Evolutionary conservation across 2,888 invertebrate genomes (phyloP).

Genomic region (Frankliniella fusca): DNA sequence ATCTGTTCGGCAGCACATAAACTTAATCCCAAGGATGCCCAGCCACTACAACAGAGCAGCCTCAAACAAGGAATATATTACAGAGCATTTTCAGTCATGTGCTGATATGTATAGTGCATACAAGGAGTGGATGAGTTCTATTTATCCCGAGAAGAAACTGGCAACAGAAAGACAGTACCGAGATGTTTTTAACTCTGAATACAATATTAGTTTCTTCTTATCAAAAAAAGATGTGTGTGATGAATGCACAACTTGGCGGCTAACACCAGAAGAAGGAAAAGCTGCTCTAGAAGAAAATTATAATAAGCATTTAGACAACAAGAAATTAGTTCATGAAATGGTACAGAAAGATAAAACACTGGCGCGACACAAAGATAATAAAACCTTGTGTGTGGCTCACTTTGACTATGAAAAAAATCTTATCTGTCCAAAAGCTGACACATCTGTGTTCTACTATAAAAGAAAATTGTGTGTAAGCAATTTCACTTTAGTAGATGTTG

Average conservation of each 20-base stretch:
- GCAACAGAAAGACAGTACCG: neutral
- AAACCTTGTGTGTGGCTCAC: conserved; percentile 37
- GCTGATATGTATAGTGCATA: neutral
- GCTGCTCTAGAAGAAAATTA: conserved; percentile 39
- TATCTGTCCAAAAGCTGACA: conserved; percentile 42
- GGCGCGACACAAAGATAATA: conserved; percentile 36
- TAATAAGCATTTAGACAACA: conserved; percentile 39
- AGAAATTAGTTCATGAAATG: conserved; percentile 38
- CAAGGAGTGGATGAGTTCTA: neutral
- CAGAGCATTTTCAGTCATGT: neutral
- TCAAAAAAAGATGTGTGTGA: conserved; percentile 43
- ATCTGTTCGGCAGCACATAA: neutral
- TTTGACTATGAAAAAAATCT: conserved; percentile 44
- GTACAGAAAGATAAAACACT: conserved; percentile 41
- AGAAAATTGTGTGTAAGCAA: conserved; percentile 37
- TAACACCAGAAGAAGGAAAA: conserved; percentile 40
- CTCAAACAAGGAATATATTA: neutral
- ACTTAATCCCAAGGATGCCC: neutral
- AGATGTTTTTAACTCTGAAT: conserved; percentile 41
- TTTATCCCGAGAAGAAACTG: neutral
- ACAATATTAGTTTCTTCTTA: conserved; percentile 42
- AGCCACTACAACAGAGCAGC: neutral
- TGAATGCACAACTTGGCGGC: conserved; percentile 40
- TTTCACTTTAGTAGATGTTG: conserved; percentile 39
- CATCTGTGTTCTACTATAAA: conserved; percentile 42